Base-by-base conservation (phyloP, 2,797 vertebrate genomes). In the Onychomys arenicola region DNA sequence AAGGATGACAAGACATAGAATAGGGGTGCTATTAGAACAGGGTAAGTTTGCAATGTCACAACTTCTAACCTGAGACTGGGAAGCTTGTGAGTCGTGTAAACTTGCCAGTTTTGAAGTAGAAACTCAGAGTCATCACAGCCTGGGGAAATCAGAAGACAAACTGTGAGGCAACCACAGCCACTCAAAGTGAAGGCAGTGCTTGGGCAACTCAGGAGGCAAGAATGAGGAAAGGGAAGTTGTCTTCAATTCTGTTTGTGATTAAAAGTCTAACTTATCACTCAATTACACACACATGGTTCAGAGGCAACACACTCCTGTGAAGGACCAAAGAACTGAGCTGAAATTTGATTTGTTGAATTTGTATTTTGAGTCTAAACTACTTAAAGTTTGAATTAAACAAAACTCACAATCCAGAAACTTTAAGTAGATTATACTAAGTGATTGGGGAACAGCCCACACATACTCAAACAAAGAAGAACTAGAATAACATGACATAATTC, bases 161-260 rank as follows among this genome's bases (percentile, higher is more conserved):
- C 2, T 57, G 27, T 80, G 14, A 59, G 32, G 21, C 17, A 55
- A 81, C 9, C 40, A 19, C 0, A 84, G 9, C 2, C 32, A 71
- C 9, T 57, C 29, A 94, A 89, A 87, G 8, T 83, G 93, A 25
- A 77, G 19, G 7, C 25, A 73, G 1, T 43, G 34, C 4, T 43
- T 46, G 16, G 10, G 7, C n/a, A 46, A n/a, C 1, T 37, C 43
- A 6, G n/a, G 7, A 71, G 13, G 17, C 37, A 27, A 25, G 25
- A 59, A 2, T 2, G n/a, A 73, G 3, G 1, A 1, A 10, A 67
- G 0, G 7, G 9, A 14, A 17, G 1, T 14, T 21, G n/a, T n/a
- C 14, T 65, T 12, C 11, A 46, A 73, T 5, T 32, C 10, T 81
- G 6, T 37, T 0, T 65, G 23, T 43, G 4, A 49, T 23, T 65